Percentiles rank a stretch among this genome's conserved stretches.
Evolutionary conservation across 2,888 invertebrate species (phyloP).

Genomic region (Timema podura): DNA sequence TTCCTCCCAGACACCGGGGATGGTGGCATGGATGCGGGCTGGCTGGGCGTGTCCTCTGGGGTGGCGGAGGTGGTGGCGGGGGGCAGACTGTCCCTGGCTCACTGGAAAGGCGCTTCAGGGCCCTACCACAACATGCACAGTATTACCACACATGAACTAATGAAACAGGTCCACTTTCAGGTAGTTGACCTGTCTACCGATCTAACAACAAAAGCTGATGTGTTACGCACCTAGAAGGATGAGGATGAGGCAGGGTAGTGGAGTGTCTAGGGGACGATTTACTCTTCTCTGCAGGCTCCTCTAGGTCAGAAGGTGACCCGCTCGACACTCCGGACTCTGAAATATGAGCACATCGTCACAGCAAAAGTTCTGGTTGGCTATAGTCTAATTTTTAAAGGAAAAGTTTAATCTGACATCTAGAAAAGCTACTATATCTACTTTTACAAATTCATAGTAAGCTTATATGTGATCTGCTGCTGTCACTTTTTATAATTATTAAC

Average conservation of each 20-base stretch:
- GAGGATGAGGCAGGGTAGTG: background rate
- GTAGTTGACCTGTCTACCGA: too few relatives aligned
- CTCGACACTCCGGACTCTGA: slow-evolving; percentile 44
- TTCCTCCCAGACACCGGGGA: slow-evolving; percentile 33
- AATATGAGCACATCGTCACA: background rate
- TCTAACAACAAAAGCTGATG: too few relatives aligned
- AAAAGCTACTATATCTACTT: too few relatives aligned
- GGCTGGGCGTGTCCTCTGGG: slow-evolving; percentile 37
- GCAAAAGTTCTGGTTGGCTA: too few relatives aligned
- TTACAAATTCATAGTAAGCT: too few relatives aligned
- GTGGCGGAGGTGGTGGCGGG: slow-evolving; percentile 68
- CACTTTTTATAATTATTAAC: too few relatives aligned
- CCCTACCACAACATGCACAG: slow-evolving; percentile 35
- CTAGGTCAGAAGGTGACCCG: slow-evolving; percentile 43
- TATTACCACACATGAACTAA: background rate
- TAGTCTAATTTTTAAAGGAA: too few relatives aligned
- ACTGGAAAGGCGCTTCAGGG: slow-evolving; percentile 55
- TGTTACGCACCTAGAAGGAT: slow-evolving; percentile 5
- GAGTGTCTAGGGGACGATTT: slow-evolving; percentile 27
- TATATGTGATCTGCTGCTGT: too few relatives aligned
- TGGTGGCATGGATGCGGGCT: slow-evolving; percentile 47
- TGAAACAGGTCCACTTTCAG: too few relatives aligned
- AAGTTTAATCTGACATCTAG: too few relatives aligned
- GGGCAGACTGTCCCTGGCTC: slow-evolving; percentile 51
- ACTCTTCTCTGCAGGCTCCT: background rate